Evolutionary conservation across 37 sponge, comb jelly and placozoan genomes (phyloP).

Genomic region (Agelas oroides): DNA sequence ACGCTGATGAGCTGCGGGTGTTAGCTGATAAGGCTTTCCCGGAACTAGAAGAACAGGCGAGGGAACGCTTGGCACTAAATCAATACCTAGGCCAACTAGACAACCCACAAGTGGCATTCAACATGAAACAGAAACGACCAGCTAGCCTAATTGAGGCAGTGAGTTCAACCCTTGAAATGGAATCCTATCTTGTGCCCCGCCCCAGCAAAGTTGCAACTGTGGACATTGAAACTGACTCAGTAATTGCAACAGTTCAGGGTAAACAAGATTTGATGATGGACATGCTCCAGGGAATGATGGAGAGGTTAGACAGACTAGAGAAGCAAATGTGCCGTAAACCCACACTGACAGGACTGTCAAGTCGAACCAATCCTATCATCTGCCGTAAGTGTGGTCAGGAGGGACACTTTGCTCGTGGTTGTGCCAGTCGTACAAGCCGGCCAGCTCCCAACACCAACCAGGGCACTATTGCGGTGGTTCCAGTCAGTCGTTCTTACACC

Average conservation of each 20-base stretch:
- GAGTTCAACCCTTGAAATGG: slow-evolving; percentile 33
- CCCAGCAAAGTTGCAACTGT: not conserved
- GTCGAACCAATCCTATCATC: not conserved
- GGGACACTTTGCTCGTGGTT: slow-evolving; percentile 37
- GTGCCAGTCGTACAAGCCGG: not conserved
- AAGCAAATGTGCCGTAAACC: not conserved
- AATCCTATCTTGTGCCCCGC: slow-evolving; percentile 9
- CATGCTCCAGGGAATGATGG: not conserved
- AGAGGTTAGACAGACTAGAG: slow-evolving; percentile 10
- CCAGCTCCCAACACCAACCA: slow-evolving; percentile 13
- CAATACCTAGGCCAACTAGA: slow-evolving; percentile 5
- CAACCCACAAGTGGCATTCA: slow-evolving; percentile 24
- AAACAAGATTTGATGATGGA: not conserved
- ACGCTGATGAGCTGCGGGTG: no score
- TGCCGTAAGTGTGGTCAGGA: slow-evolving; percentile 43
- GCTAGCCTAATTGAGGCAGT: slow-evolving; percentile 33
- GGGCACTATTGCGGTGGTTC: slow-evolving; percentile 4
- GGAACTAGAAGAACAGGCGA: no score
- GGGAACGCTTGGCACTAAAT: slow-evolving; percentile 16
- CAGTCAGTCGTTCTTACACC: no score
- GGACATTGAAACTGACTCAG: not conserved
- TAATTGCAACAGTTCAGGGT: not conserved
- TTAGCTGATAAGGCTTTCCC: no score
- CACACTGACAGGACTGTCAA: not conserved
- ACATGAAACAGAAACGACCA: slow-evolving; percentile 36